Evolutionary conservation across 2,888 invertebrate species (phyloP).

Genomic region (Pyrochroa serraticornis): DNA sequence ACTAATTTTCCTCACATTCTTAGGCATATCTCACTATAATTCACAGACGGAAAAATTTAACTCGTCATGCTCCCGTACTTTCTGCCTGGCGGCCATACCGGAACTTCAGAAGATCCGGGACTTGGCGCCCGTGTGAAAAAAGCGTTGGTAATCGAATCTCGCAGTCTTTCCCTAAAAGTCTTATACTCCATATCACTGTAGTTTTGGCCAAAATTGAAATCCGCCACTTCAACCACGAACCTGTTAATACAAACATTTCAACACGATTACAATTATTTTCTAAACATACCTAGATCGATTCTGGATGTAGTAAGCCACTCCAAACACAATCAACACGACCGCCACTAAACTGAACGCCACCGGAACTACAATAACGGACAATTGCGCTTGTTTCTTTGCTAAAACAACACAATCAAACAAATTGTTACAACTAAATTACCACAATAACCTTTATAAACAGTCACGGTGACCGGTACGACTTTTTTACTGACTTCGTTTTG

Average conservation of each 20-base stretch:
- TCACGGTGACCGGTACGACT: slow-evolving; percentile 74
- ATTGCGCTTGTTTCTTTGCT: slow-evolving; percentile 80
- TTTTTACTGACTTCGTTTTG: slow-evolving; percentile 76
- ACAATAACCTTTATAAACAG: slow-evolving; percentile 86
- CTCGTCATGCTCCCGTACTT: slow-evolving; percentile 66
- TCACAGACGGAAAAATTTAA: slow-evolving; percentile 9
- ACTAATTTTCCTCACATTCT: slow-evolving; percentile 8
- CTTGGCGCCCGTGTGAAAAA: slow-evolving; percentile 55
- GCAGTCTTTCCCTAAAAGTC: slow-evolving; percentile 81
- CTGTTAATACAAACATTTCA: slow-evolving; percentile 56
- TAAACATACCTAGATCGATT: slow-evolving; percentile 65
- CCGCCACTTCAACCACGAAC: slow-evolving; percentile 85
- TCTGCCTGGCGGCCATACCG: slow-evolving; percentile 56
- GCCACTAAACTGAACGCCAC: slow-evolving; percentile 82
- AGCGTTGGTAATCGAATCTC: slow-evolving; percentile 75
- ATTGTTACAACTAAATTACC: slow-evolving; percentile 14
- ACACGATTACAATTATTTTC: slow-evolving; percentile 4
- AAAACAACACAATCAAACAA: slow-evolving; percentile 47
- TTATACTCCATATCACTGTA: slow-evolving; percentile 84
- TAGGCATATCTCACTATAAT: slow-evolving; percentile 19
- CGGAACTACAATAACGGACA: slow-evolving; percentile 88
- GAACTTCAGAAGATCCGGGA: slow-evolving; percentile 48
- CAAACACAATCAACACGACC: slow-evolving; percentile 83
- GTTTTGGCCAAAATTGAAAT: slow-evolving; percentile 87
- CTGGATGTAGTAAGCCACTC: slow-evolving; percentile 85